Conservation (phyloP, 37 sponge, comb jelly and placozoan genomes). For the Cliona cf. orientalis region DNA sequence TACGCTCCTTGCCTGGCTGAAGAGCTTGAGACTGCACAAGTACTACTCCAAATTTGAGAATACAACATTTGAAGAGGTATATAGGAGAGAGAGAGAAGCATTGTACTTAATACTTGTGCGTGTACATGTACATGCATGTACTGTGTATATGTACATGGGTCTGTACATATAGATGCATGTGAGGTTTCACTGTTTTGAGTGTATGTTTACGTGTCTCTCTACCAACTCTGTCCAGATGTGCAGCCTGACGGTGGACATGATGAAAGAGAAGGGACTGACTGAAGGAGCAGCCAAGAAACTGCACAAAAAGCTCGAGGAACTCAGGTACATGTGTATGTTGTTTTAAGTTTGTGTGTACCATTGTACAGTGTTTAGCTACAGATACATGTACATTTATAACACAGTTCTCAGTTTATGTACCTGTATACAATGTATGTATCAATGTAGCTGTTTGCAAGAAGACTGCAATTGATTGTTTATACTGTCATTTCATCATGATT, state of each 20-base stretch:
- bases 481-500: background rate
- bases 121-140: background rate
- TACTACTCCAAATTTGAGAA: slow-evolving; percentile 60
- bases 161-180: background rate
- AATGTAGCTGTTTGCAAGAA: background rate
- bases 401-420: no score
- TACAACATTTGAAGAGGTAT: slow-evolving; percentile 77
- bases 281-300: slow-evolving; percentile 82
- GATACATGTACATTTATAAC: no score
- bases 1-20: slow-evolving; percentile 70
- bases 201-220: background rate
- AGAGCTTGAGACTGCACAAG: slow-evolving; percentile 76
- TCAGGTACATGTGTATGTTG: slow-evolving; percentile 31
- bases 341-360: background rate
- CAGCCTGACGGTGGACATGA: slow-evolving; percentile 37
- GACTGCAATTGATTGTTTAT: no score
- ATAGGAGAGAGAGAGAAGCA: background rate
- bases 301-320: slow-evolving; percentile 60
- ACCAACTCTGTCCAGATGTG: slow-evolving; percentile 36
- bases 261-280: slow-evolving; percentile 72
- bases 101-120: no score
- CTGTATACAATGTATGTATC: background rate
- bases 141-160: background rate
- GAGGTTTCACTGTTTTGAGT: background rate
- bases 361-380: no score